phyloP scores from a whole-genome alignment of 1,140 invertebrate species.

The Dufourea novaeangliae region DNA sequence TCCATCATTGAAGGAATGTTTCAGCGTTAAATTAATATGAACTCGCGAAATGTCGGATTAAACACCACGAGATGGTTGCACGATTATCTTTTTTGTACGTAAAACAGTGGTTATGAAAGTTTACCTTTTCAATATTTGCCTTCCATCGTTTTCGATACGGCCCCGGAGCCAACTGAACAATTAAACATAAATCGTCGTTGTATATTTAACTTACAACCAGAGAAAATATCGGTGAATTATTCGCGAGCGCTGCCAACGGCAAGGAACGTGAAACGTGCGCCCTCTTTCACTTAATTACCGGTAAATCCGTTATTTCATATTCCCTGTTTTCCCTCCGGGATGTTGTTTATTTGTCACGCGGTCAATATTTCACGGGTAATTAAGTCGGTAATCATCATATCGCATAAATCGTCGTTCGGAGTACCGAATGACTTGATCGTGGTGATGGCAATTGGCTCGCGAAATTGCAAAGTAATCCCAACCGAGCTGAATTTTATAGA shows the following conservation, averaged over 20 bases:
- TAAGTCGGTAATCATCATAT: conserved; percentile 5
- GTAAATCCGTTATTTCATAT: conserved; percentile 14
- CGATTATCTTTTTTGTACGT: too few species aligned
- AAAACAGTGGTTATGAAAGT: too few species aligned
- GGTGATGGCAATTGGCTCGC: too few species aligned
- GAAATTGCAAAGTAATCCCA: too few species aligned
- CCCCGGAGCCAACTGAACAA: neutral
- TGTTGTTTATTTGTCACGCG: conserved; percentile 7
- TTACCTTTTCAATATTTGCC: too few species aligned
- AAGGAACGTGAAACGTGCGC: neutral
- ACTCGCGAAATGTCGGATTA: too few species aligned
- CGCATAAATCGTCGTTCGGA: conserved; percentile 10
- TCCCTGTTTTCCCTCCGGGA: conserved; percentile 8
- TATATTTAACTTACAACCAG: neutral
- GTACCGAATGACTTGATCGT: neutral
- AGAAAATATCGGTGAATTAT: neutral
- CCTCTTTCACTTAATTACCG: neutral
- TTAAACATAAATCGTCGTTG: neutral
- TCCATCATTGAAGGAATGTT: too few species aligned
- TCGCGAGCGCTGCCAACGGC: neutral
- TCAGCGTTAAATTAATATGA: too few species aligned
- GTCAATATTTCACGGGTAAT: conserved; percentile 9
- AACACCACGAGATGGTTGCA: too few species aligned
- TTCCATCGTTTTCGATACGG: neutral
- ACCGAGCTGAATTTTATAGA: too few species aligned